Evolutionary conservation across 2,113 vertebrate species (phyloP), one percentile per base, ranked within the genome.

Genomic region (Triplophysa siluroides): DNA sequence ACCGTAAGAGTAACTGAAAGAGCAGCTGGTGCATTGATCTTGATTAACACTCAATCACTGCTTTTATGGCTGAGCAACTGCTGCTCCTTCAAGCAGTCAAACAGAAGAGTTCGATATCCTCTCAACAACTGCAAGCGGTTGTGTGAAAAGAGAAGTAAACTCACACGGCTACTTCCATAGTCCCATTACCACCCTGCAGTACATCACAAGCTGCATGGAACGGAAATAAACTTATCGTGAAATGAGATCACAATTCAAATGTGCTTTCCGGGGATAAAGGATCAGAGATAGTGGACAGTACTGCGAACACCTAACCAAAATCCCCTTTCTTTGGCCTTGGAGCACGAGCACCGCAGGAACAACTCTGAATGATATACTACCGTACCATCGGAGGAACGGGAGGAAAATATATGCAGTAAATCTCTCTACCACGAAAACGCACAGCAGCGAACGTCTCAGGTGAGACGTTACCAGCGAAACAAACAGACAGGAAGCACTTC

Each of bases 11-110:
- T 80, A 82, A 83, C 81, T 82, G 83, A 78, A 76, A 76, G 76
- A 82, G 71, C 81, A 78, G 84, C 85, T 88, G 82, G 62, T 88
- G 74, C 69, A 82, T 68, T 56, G 74, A 71, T 75, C 82, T 81
- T 84, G 79, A 88, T 86, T 85, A 86, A 85, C 38, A 76, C 54
- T 80, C 74, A 80, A 81, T 85, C 81, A 72, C 76, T 60, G 76
- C 73, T 85, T 85, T 86, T 80, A 83, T 78, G 81, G 75, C 81
- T 79, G 76, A 85, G 64, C 74, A 68, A 76, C 72, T 63, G 18
- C 72, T 70, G 79, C 62, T 63, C 71, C 79, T 84, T 82, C 67
- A 50, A 63, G 79, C 72, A 66, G 60, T 50, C 76, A 16, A 74
- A 61, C 61, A 56, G 70, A 64, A 75, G 50, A 81, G 78, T 45